Conservation (phyloP, 2,888 invertebrate species). For the Lingula anatina region DNA sequence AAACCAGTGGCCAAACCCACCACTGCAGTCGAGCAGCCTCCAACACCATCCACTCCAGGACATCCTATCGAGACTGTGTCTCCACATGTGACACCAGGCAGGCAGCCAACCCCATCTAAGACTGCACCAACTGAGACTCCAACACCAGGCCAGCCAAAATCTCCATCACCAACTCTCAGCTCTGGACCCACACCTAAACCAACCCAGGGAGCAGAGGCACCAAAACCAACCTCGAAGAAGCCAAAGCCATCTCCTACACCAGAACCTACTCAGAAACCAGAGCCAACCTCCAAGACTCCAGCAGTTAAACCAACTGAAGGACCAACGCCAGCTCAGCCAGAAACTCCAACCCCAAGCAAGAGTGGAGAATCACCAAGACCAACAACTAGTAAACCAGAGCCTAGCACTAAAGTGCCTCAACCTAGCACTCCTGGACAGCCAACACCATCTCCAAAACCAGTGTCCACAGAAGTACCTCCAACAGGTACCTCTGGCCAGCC, state of each 20-base stretch:
- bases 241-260: not conserved
- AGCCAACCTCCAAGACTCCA: conserved; percentile 5
- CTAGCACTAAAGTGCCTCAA: not conserved
- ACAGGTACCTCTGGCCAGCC: not conserved
- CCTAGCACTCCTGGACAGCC: conserved; percentile 4
- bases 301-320: not conserved
- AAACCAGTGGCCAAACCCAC: not conserved
- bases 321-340: not conserved
- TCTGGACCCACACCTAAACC: not conserved
- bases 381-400: not conserved
- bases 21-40: no score
- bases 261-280: conserved; percentile 5
- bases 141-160: not conserved
- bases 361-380: not conserved
- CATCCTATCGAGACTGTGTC: not conserved
- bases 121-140: conserved; percentile 1
- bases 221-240: no score
- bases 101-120: conserved; percentile 1
- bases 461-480: conserved; percentile 6
- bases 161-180: not conserved
- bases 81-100: not conserved
- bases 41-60: no score
- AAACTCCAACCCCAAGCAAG: not conserved
- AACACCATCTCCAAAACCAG: conserved; percentile 9
- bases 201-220: no score